Evolutionary conservation across 2,888 invertebrate genomes (phyloP).

Genomic region (Pachliopta kotzebuea): DNA sequence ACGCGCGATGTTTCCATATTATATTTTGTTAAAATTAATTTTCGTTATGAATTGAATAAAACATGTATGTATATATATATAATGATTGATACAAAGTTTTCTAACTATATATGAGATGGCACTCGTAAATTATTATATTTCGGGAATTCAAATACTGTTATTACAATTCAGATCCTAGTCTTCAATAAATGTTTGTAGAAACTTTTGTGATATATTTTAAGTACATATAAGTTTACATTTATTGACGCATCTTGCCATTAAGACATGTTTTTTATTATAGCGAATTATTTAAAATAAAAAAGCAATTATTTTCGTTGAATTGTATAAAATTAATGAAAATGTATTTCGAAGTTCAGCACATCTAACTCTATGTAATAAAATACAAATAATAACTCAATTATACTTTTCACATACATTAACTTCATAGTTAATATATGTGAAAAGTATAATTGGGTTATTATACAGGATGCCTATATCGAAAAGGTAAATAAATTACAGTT

Average conservation of each 20-base stretch:
- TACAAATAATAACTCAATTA: too few species aligned
- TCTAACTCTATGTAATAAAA: neutral
- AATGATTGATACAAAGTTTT: neutral
- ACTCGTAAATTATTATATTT: neutral
- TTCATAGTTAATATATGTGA: too few species aligned
- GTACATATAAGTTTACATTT: conserved; percentile 8
- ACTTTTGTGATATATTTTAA: conserved; percentile 19
- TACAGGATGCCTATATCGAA: too few species aligned
- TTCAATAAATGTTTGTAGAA: neutral
- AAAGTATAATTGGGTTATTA: too few species aligned
- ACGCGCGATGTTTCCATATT: neutral
- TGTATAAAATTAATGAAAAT: neutral
- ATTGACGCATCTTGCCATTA: neutral
- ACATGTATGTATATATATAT: neutral
- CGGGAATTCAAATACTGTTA: neutral
- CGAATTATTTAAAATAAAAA: neutral
- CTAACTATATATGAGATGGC: too few species aligned
- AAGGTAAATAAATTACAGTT: too few species aligned
- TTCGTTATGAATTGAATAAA: neutral
- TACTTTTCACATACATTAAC: too few species aligned
- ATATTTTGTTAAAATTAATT: neutral
- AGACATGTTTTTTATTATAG: neutral
- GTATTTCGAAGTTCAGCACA: neutral
- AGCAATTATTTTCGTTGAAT: neutral
- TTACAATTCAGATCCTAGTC: neutral